Evolutionary conservation across 2,888 invertebrate species (phyloP), one percentile per base, ranked within the genome.

Genomic region (Spicauda simplicius): DNA sequence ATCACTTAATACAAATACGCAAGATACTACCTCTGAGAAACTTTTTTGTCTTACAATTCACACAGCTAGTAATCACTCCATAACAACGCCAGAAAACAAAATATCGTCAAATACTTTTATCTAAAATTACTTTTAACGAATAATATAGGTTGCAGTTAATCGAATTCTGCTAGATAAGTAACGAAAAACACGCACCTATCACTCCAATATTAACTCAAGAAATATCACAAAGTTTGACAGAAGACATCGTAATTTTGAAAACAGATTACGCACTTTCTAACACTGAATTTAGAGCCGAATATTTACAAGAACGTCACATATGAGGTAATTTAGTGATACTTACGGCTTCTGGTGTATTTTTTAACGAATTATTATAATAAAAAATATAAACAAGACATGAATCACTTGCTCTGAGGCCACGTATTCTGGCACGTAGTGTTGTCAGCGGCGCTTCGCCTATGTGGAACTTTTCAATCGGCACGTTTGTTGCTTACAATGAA

Each of bases 321-420:
- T 16, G 37, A 64, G 18, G 33, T 69, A 70, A 64, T 53, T 61
- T 58, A 72, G 58, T 64, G 65, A 69, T 83, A 93, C 92, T 91
- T 84, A 91, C 91, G 83, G 87, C 83, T 86, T 84, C 74, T 75
- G 71, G 75, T 71, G 69, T 73, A 77, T 81, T 80, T 84, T 78
- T 74, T 78, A 73, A 73, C 77, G 83, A 86, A 88, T 80, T 87
- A 82, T 74, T 82, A 78, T 82, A 85, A 77, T 84, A 84, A 89
- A 91, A 89, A 90, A 90, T 88, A 90, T 90, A 91, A 91, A 92
- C 90, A 91, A 90, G 85, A 80, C 79, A 82, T 76, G 79, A 83
- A 82, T 79, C 83, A 80, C 86, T 81, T 78, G 84, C 76, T 85
- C 84, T 83, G 81, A 84, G 91, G 93, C 93, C 93, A 93, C 93